Percentiles rank a stretch among this genome's conserved stretches.
Evolutionary conservation across 2,888 invertebrate genomes (phyloP).

Genomic region (Pomacea canaliculata): DNA sequence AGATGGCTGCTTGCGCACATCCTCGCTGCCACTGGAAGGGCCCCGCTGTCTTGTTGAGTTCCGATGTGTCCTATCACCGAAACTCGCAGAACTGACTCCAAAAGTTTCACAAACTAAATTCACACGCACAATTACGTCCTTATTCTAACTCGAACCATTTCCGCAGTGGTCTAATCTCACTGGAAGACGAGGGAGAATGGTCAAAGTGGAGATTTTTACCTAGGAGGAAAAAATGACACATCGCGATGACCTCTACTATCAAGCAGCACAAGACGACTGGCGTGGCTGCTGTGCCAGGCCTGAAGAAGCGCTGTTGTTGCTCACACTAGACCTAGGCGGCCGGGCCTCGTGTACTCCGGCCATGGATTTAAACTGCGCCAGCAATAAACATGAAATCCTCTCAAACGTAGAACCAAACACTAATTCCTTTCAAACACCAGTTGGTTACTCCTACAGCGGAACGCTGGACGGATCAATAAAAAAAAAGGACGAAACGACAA

Average conservation of each 20-base stretch:
- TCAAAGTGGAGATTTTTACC: background rate
- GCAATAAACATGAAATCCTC: background rate
- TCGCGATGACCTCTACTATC: slow-evolving; percentile 20
- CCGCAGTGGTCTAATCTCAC: no score
- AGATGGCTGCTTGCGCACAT: slow-evolving; percentile 6
- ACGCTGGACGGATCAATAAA: slow-evolving; percentile 1
- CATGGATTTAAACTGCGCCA: background rate
- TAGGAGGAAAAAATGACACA: slow-evolving; percentile 14
- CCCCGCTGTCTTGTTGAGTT: slow-evolving; percentile 10
- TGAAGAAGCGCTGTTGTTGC: background rate
- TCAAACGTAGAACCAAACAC: background rate
- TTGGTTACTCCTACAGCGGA: no score
- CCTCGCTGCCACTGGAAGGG: slow-evolving; percentile 1
- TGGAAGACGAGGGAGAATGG: no score
- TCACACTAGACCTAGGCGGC: no score
- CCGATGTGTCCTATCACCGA: slow-evolving; percentile 14
- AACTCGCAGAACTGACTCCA: background rate
- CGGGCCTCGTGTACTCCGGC: background rate
- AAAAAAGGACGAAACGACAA: slow-evolving; percentile 2
- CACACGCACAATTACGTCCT: background rate
- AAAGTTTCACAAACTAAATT: background rate
- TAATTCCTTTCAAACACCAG: background rate
- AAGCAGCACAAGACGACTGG: slow-evolving; percentile 1
- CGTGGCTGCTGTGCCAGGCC: slow-evolving; percentile 1
- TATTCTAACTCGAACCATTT: no score